Conservation (phyloP, 2,113 vertebrate species). For the Tichodroma muraria region DNA sequence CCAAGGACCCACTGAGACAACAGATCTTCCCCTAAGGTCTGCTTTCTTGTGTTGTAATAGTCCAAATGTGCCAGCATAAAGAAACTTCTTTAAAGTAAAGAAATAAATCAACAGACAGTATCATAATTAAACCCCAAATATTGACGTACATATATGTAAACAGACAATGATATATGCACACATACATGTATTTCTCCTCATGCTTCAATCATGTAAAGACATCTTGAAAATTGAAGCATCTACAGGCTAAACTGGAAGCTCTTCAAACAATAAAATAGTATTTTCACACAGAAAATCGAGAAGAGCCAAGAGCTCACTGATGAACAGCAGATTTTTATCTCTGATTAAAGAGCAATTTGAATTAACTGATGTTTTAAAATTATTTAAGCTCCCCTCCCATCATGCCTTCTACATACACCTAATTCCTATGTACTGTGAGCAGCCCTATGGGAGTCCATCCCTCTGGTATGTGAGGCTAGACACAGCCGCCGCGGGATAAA, state of each 20-base stretch:
- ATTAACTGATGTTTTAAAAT: not conserved
- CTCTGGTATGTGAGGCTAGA: not conserved
- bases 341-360: not conserved
- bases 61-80: not conserved
- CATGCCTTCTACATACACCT: not conserved
- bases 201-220: not conserved
- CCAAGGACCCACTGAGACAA: not conserved
- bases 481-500: not conserved
- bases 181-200: not conserved
- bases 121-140: not conserved
- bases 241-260: not conserved
- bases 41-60: not conserved
- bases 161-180: not conserved
- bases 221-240: not conserved
- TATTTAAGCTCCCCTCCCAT: not conserved
- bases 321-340: slow-evolving; percentile 17
- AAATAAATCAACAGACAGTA: not conserved
- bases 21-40: not conserved
- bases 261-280: not conserved
- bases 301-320: slow-evolving; percentile 2
- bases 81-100: not conserved
- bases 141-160: not conserved
- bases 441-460: not conserved
- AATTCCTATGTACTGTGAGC: not conserved
- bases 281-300: not conserved